Base-by-base conservation (phyloP, 2,113 vertebrate species). In the Toxotes chatareus region DNA sequence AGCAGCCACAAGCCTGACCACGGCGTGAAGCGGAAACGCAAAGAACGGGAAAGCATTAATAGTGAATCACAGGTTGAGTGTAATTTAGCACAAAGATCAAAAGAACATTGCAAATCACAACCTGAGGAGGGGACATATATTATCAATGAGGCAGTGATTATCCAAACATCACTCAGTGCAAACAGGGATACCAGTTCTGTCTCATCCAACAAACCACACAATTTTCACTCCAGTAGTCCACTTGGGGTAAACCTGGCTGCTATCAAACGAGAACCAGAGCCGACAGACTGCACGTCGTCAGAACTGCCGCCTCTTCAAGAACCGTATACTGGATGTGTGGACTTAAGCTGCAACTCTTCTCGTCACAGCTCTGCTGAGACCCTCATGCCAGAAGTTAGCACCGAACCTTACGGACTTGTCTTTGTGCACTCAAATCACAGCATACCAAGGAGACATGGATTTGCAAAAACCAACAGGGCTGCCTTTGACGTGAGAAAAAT, bases 241-340 rank as follows among this genome's bases (percentile, higher is more conserved):
- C 49, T 77, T 13, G 70, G 44, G 7, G 31, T 86, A 21, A 72
- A 80, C 17, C 19, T 83, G 57, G 8, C 81, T 49, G 49, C 63
- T 42, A 82, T 93, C 38, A 93, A 93, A 79, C 75, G 3, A 21
- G 93, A 93, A 80, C 47, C 61, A 5, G 83, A 88, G 13, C 59
- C 51, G 32, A 21, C 79, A 13, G 86, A 85, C 21, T 85, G 68
- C 31, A 32, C 70, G 3, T 9, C 65, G n/a, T 83, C 63, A 12
- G 74, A 74, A 12, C 73, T 44, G 3, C 34, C 56, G 4, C 12
- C 65, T 56, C 8, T 34, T 60, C 84, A 68, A 19, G 72, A 79
- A 55, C 83, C 67, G 1, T 40, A 57, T 2, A 14, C 34, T 1
- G 81, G 69, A 21, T 82, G 88, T 69, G 82, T 90, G n/a, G 86